phyloP scores from a whole-genome alignment of 2,888 invertebrate species.

The Erannis defoliaria region DNA sequence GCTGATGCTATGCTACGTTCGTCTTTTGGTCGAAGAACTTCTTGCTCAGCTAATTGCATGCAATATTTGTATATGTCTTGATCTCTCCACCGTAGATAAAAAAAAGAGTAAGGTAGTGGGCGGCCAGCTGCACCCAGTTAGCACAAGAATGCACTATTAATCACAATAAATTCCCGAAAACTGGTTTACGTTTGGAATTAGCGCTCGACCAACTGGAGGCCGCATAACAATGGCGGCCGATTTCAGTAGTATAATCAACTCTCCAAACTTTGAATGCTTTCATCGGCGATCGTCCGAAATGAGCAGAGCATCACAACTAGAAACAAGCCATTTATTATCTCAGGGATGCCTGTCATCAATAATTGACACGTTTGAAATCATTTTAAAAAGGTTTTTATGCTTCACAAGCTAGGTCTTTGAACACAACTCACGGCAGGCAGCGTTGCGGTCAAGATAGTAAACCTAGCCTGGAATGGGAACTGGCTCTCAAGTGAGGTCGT shows the following conservation, averaged over 20 bases:
- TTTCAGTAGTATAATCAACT: slow-evolving; percentile 27
- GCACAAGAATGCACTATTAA: neutral
- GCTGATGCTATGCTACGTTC: too few species aligned
- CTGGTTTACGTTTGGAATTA: slow-evolving; percentile 6
- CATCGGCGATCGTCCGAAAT: slow-evolving; percentile 38
- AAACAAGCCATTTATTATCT: slow-evolving; percentile 45
- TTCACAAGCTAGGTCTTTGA: too few species aligned
- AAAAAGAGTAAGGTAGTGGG: neutral
- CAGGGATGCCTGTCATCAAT: neutral
- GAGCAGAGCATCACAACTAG: slow-evolving; percentile 43
- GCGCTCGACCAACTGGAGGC: neutral
- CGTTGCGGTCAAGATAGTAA: too few species aligned
- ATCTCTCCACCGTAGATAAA: too few species aligned
- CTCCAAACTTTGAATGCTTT: slow-evolving; percentile 25
- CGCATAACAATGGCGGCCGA: slow-evolving; percentile 21
- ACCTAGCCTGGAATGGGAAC: too few species aligned
- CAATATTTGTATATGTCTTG: too few species aligned
- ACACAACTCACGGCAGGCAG: too few species aligned
- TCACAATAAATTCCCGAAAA: slow-evolving; percentile 6
- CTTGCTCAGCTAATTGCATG: too few species aligned
- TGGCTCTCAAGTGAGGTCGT: too few species aligned
- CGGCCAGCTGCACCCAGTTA: neutral
- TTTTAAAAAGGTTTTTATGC: too few species aligned
- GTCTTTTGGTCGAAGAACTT: too few species aligned
- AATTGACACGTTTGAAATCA: too few species aligned